Base-by-base conservation (phyloP, 1,140 invertebrate species). In the Heliconius eleuchia region DNA sequence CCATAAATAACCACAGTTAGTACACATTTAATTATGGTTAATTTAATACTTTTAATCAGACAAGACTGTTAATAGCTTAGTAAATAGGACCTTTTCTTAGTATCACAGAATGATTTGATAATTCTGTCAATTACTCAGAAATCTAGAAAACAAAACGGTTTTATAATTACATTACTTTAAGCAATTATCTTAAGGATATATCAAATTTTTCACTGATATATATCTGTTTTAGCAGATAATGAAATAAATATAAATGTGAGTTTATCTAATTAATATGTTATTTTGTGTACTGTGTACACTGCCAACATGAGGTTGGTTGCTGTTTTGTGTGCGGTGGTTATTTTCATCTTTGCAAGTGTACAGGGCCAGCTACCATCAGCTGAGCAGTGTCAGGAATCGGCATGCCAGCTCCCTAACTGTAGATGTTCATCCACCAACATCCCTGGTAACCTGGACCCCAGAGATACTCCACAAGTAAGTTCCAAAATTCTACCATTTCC, bases 381-480 rank as follows among this genome's bases (percentile, higher is more conserved):
- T 30, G 80, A 86, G 42, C 72, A 60, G 39, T 93, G 92, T 83
- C 78, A 88, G 57, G 71, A n/a, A 34, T 82, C 84, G 23, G 52
- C 50, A 23, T 93, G 92, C 74, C 74, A 85, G n/a, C 77, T 90
- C 5, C 95, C 95, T 6, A 81, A 92, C 57, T 96, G 95, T 79
- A 92, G 93, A 80, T 96, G 96, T 83, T 93, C 94, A 18, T 85
- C 84, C 7, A 91, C 86, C 6, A 79, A 88, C 19, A 94, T 95
- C 81, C 95, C 95, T 66, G 91, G 89, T 30, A 88, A 84, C 23
- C 78, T 96, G 70, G 37, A 78, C 74, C 34, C 86, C 13, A 85
- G 86, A 66, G 86, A 95, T 71, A 93, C 87, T 13, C 95, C 95
- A 23, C 95, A 95, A 87, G 95, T 79, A 79, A 50, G 5, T 95